Conservation (phyloP, 23 tunicate genomes). For the Ciona savignyi region DNA sequence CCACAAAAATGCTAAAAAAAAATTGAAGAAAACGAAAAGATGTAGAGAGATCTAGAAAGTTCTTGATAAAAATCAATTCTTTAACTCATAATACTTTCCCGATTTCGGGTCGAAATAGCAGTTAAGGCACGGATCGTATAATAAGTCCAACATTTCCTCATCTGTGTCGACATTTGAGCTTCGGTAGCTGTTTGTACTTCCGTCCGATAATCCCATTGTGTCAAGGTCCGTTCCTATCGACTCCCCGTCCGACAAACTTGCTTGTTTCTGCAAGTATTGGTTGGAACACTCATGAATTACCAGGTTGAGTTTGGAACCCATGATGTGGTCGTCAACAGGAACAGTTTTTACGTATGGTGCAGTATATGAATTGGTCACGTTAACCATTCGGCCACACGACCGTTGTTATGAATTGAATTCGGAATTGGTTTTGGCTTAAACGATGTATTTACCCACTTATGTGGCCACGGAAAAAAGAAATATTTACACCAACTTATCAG, state of each 20-base stretch:
- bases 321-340: no score
- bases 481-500: no score
- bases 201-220: conserved; percentile 54
- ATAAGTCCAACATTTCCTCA: conserved; percentile 76
- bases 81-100: conserved; percentile 87
- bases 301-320: no score
- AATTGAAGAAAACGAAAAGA: no score
- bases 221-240: conserved; percentile 36
- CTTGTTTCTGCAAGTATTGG: conserved; percentile 31
- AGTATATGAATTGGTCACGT: no score
- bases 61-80: conserved; percentile 21
- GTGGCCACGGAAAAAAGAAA: no score
- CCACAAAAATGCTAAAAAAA: no score
- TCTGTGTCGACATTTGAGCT: conserved; percentile 49
- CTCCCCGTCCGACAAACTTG: conserved; percentile 48
- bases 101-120: conserved; percentile 89
- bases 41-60: conserved; percentile 41
- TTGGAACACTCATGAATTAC: no score
- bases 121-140: conserved; percentile 81
- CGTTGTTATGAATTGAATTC: no score
- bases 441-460: no score
- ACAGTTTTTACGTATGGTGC: not conserved
- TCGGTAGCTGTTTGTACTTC: conserved; percentile 44
- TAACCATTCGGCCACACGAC: no score
- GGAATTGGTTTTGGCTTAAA: no score